Evolutionary conservation across 2,888 invertebrate species (phyloP), one percentile per base, ranked within the genome.

Genomic region (Papilio elwesi): DNA sequence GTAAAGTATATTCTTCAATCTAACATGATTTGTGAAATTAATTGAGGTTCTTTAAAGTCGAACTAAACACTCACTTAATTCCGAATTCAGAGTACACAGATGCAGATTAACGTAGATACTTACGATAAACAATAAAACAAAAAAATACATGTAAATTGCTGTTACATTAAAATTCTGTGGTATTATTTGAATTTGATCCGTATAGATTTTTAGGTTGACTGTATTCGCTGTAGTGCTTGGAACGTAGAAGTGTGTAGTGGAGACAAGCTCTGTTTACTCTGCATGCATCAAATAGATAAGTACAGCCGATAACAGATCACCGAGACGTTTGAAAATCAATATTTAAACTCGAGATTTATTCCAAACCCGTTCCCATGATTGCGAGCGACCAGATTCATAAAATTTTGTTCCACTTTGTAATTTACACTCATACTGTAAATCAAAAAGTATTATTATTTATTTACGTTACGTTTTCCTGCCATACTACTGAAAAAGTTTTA

Each of bases 301-400:
- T 26, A 73, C 66, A 65, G 68, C 63, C 63, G 77, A 78, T 78
- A 80, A 71, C 75, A 79, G 80, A 79, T 78, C 78, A 78, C 13
- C 78, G 79, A 77, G 73, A 70, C 76, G 75, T 65, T 74, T 68
- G 65, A 76, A 75, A 80, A 82, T 81, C 82, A 84, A 84, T 83
- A 83, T 83, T 84, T 79, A 79, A 74, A 62, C 67, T 63, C 71
- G 76, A 82, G 81, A 83, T 82, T 82, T 82, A 79, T 78, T 77
- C 72, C 73, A 76, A 79, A 76, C 77, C 75, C 75, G 78, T 80
- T 82, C 81, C 74, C 80, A 78, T 76, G 78, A 77, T 76, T 74
- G 74, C 59, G 62, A 57, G 74, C 59, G 68, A 53, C 59, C 73
- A 74, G 74, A 71, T 71, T 69, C 53, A 52, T 57, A 47, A 15